These are phyloP conservation scores for Sialis fuliginosa DNA, from an alignment of 2,888 invertebrate genomes.

Conservation along the genomic window DNA sequence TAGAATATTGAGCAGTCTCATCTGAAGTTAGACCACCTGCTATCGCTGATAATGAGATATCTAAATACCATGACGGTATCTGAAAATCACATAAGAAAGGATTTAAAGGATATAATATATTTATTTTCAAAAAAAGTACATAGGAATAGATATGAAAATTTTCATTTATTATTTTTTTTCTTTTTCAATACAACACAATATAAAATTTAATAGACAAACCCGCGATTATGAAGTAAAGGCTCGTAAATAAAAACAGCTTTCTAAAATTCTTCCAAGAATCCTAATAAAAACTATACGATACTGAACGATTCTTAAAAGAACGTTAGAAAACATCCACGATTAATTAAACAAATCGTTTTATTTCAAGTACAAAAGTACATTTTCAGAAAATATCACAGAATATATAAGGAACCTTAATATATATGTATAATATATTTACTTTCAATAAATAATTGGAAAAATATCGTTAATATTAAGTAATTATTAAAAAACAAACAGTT, in stretches of 20 bases:
- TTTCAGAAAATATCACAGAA: constrained; percentile 2
- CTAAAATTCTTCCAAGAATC: constrained; percentile 20
- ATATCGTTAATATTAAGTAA: background rate
- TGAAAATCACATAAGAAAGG: too few species aligned
- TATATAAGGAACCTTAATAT: constrained; percentile 2
- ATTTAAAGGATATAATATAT: background rate
- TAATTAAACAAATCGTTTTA: constrained; percentile 8
- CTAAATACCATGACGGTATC: too few species aligned
- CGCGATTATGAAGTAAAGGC: constrained; percentile 1
- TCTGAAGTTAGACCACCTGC: too few species aligned
- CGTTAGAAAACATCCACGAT: constrained; percentile 14
- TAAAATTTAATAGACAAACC: background rate
- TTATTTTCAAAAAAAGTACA: constrained; percentile 1
- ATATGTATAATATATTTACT: background rate
- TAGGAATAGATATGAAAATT: background rate
- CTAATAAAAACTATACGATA: constrained; percentile 7
- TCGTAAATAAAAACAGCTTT: constrained; percentile 17
- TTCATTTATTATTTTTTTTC: background rate
- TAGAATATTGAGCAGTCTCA: too few species aligned
- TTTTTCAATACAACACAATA: background rate
- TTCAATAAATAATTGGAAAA: background rate
- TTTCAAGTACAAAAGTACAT: constrained; percentile 4
- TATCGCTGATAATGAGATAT: too few species aligned
- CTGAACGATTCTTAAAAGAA: constrained; percentile 18
- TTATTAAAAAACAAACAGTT: background rate